Evolutionary conservation across 1,140 invertebrate species (phyloP), one percentile per base, ranked within the genome.

Genomic region (Ditylenchus dipsaci): DNA sequence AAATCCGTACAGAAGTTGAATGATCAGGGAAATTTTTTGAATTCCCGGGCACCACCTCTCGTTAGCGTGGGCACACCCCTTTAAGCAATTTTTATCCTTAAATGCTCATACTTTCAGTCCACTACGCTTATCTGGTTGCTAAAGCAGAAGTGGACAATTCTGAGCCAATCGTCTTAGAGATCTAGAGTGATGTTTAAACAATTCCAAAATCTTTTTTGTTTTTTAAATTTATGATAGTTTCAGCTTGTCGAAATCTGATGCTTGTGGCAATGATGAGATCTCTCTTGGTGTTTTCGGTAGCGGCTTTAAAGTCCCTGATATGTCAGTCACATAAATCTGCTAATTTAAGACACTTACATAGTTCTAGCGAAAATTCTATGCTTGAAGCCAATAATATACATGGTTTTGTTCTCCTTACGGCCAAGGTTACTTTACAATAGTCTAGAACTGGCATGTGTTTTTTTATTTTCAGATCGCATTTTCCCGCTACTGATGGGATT

Each of bases 401-500:
- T 94, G 65, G 87, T 90, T 43, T 90, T 0, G 89, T 97, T 60
- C 85, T 96, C 43, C 87, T 97, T 58, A 97, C 94, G 15, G 89
- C 89, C 8, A 97, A 97, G 92, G 69, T 72, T 23, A 23, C 13
- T 56, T 56, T 56, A 5, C 1, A 33, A 21, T 61, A 61, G 38
- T 59, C 30, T 26, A 26, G 15, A 11, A 59, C 30, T 26, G 11
- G 23, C 21, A 59, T 21, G 21, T 23, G 23, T 13, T 11, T 23
- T 30, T 21, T 21, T 65, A 29, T 26, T 69, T 71, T 53, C 27
- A 71, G 62, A 88, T 96, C 74, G 93, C 92, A 19, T 98, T 97
- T 86, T 90, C n/a, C 92, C 62, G 91, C 94, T n/a, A 89, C 90
- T 72, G 96, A 99, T 87, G 88, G 91, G 30, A 91, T 97, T 0